A percentile compares a stretch with the other conserved stretches of the same genome.
Evolutionary conservation across 2,113 vertebrate genomes (phyloP).

Genomic region (Plecturocebus donacophilus): DNA sequence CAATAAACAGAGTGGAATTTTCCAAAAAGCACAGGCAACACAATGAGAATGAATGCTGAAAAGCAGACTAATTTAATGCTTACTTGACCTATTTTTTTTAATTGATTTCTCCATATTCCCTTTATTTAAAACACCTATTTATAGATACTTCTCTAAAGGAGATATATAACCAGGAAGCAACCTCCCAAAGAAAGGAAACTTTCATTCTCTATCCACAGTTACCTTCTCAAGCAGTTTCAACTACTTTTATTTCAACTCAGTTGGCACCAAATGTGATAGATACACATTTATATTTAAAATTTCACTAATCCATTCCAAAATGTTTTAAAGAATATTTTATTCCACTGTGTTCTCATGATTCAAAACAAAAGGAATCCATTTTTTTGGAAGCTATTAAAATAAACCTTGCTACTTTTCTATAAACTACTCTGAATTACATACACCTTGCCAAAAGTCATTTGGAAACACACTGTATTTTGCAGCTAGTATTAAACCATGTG

Average conservation of each 20-base stretch:
- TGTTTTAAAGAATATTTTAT: neutral
- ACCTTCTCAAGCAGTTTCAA: neutral
- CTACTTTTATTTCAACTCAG: constrained; percentile 21
- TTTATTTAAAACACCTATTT: neutral
- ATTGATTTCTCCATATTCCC: neutral
- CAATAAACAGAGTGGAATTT: neutral
- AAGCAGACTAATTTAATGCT: neutral
- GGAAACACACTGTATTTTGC: neutral
- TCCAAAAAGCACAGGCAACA: neutral
- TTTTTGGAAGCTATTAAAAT: neutral
- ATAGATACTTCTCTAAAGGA: neutral
- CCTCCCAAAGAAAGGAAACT: neutral
- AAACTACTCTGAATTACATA: neutral
- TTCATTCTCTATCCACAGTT: neutral
- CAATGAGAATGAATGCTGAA: neutral
- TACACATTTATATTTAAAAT: neutral
- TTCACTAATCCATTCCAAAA: neutral
- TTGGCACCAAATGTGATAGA: constrained; percentile 13
- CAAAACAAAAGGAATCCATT: neutral
- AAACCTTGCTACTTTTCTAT: neutral
- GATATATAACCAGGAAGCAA: neutral
- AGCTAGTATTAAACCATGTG: neutral
- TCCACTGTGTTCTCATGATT: neutral
- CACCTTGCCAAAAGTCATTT: neutral
- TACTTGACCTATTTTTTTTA: neutral